phyloP scores from a whole-genome alignment of 2,797 vertebrate genomes.

The Ptychobarbus kaznakovi region DNA sequence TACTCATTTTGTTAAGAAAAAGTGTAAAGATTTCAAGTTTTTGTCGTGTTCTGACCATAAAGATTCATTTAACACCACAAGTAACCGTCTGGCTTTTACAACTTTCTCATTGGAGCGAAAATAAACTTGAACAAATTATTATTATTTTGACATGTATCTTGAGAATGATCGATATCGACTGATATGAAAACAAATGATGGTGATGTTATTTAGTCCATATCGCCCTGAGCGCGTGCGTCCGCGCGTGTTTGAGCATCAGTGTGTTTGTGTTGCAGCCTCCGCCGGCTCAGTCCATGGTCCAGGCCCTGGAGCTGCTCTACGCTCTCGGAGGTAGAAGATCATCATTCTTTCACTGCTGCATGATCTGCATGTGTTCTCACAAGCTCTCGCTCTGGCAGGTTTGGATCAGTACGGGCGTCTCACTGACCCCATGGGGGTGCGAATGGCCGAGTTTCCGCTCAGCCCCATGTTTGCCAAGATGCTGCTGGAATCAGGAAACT shows the following conservation, averaged over 20 bases:
- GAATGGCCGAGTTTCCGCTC: slow-evolving; percentile 97
- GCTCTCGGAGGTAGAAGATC: slow-evolving; percentile 90
- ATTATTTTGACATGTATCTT: no score
- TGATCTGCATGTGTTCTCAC: neutral
- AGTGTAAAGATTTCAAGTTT: no score
- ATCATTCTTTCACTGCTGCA: neutral
- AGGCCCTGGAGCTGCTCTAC: slow-evolving; percentile 96
- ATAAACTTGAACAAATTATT: no score
- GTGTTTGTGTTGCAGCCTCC: slow-evolving; percentile 82
- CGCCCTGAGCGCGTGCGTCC: no score
- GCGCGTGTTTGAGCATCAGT: neutral
- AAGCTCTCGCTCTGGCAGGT: slow-evolving; percentile 73
- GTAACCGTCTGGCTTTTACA: no score
- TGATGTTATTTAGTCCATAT: no score
- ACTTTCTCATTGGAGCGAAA: no score
- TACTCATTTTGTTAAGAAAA: no score
- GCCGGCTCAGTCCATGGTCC: slow-evolving; percentile 98
- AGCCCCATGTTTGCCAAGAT: slow-evolving; percentile 99
- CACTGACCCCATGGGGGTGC: slow-evolving; percentile 92
- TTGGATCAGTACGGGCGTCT: slow-evolving; percentile 94
- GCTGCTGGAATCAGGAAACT: slow-evolving; percentile 96
- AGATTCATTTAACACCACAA: no score
- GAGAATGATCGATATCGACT: no score
- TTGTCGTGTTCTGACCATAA: no score
- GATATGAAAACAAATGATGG: no score